Base-by-base conservation (phyloP, 2,888 invertebrate genomes). In the Furcula furcula region DNA sequence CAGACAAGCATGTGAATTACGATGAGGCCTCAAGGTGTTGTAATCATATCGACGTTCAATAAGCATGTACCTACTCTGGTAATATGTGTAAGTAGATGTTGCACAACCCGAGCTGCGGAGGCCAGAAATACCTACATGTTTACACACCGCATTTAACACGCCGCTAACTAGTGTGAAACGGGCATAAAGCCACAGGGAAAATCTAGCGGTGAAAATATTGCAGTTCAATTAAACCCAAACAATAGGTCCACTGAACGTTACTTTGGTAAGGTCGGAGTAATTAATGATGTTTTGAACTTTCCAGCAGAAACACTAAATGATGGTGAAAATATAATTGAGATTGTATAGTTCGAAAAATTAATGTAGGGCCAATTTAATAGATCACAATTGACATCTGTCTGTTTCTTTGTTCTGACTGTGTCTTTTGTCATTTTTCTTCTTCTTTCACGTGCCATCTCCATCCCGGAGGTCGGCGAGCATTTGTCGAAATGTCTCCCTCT, bases 151-250 rank as follows among this genome's bases (percentile, higher is more conserved):
- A 45, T 46, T 60, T 53, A 55, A 51, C 52, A 53, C 46, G 40
- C 35, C 42, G 40, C 48, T 53, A 55, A 55, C 48, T 46, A 35
- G 38, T 44, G 50, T 59, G 49, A 53, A 59, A 51, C 43, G 46
- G 28, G 35, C 40, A 46, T 57, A 49, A 51, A 58, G 42, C 40
- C 34, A 23, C 13, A 37, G 30, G 35, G 39, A 42, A 42, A 45
- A 43, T 40, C 37, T 34, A 45, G 26, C 31, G 31, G 39, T 34
- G 43, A 38, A 42, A 36, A 47, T 31, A 22, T 40, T 20, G 2
- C 7, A 10, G 9, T 34, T 50, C 36, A 41, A 50, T 48, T 39
- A 45, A 49, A 46, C 40, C 21, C 40, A 25, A 45, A 46, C 46
- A 58, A 41, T 40, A 37, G 28, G 27, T 38, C 36, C 27, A 36